Percentiles rank a stretch among this genome's conserved stretches.
Evolutionary conservation across 1,140 invertebrate species (phyloP).

Genomic region (Alviniconcha marisindica): DNA sequence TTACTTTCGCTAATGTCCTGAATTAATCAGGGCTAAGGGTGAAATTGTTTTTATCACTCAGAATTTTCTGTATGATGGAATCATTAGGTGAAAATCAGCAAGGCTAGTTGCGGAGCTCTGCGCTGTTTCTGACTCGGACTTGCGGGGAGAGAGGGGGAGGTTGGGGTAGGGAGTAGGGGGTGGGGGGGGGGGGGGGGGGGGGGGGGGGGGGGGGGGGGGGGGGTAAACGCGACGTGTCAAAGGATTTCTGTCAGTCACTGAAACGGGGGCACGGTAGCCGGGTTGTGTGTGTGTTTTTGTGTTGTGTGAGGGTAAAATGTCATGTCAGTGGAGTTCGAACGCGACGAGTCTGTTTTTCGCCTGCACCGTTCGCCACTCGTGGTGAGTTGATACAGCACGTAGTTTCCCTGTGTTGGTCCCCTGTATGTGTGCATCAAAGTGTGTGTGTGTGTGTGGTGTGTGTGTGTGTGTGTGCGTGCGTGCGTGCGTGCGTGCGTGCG

Average conservation of each 20-base stretch:
- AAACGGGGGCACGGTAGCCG: not conserved
- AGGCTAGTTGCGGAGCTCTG: not conserved
- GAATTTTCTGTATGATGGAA: conserved; percentile 36
- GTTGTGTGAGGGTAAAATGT: not conserved
- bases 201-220: not conserved
- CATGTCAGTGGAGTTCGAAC: not conserved
- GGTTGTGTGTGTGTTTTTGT: not conserved
- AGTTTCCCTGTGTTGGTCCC: not conserved
- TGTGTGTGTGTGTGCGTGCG: too few relatives aligned
- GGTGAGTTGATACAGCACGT: conserved; percentile 6
- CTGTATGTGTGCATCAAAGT: not conserved
- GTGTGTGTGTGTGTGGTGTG: too few relatives aligned
- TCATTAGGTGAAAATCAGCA: conserved; percentile 21
- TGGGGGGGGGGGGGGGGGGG: not conserved
- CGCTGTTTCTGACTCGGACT: too few relatives aligned
- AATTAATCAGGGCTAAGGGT: conserved; percentile 42
- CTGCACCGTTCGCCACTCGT: conserved; percentile 18
- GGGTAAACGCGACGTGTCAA: not conserved
- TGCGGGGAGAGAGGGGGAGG: not conserved
- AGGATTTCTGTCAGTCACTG: conserved; percentile 4
- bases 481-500: too few relatives aligned
- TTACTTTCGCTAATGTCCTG: conserved; percentile 34
- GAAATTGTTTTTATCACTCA: conserved; percentile 42
- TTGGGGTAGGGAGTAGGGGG: not conserved
- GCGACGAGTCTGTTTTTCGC: not conserved